These are phyloP conservation scores for Drosophila obscura DNA, from an alignment of 1,140 invertebrate genomes.

Conservation along the genomic window DNA sequence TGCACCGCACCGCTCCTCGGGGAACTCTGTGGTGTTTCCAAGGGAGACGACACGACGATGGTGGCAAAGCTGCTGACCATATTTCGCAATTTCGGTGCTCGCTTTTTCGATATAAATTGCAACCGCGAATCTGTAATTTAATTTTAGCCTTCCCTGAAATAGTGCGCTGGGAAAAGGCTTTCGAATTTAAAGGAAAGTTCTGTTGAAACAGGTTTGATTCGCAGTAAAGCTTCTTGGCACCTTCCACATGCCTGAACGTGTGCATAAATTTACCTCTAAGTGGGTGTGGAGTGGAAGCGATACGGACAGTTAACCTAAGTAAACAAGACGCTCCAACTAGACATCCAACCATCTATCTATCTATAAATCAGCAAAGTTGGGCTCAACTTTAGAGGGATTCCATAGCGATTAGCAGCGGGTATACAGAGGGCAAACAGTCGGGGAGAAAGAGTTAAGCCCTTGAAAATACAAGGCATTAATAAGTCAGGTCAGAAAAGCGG, in stretches of 20 bases:
- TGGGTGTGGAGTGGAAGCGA: constrained; percentile 45
- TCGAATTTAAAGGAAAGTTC: not conserved
- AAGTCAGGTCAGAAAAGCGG: constrained; percentile 60
- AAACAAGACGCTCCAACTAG: constrained; percentile 44
- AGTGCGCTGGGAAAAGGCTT: too few species aligned
- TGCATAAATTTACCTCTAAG: constrained; percentile 70
- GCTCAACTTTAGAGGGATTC: constrained; percentile 31
- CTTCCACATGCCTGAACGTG: constrained; percentile 54
- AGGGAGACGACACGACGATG: constrained; percentile 12
- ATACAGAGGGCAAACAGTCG: constrained; percentile 26
- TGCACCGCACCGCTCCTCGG: too few species aligned
- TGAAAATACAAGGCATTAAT: constrained; percentile 67
- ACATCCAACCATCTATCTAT: constrained; percentile 16
- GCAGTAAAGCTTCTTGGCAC: constrained; percentile 24
- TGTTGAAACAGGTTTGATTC: constrained; percentile 17
- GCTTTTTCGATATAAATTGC: constrained; percentile 28
- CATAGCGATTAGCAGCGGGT: constrained; percentile 4
- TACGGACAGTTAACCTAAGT: constrained; percentile 39
- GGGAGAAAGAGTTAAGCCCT: constrained; percentile 41
- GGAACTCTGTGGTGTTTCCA: constrained; percentile 14
- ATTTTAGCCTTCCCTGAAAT: not conserved
- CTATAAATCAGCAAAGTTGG: constrained; percentile 19
- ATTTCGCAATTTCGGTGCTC: constrained; percentile 6
- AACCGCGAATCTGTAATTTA: constrained; percentile 1
- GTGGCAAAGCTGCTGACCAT: constrained; percentile 14